phyloP scores from a whole-genome alignment of 2,888 invertebrate genomes.

The Melipona bicolor region DNA sequence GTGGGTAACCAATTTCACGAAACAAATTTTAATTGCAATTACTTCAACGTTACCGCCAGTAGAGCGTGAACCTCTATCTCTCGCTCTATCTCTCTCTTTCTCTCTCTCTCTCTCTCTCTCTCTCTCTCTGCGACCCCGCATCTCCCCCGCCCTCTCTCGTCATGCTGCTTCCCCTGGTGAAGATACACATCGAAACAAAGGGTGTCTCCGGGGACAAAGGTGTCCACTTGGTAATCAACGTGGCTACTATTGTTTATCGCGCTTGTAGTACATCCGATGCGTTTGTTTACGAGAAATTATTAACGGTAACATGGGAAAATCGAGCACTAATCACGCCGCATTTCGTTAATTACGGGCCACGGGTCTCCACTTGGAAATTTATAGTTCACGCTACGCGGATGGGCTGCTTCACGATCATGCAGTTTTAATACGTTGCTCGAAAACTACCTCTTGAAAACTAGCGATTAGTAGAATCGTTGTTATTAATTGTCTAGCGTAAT shows the following conservation, averaged over 20 bases:
- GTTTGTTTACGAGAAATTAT: constrained; percentile 22
- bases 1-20: constrained; percentile 68
- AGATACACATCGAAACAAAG: constrained; percentile 35
- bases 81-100: not conserved
- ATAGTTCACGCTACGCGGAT: not conserved
- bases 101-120: not conserved
- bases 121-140: not conserved
- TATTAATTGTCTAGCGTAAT: not conserved
- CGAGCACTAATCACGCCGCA: not conserved
- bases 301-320: not conserved
- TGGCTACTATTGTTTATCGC: constrained; percentile 36
- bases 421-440: not conserved
- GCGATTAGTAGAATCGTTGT: too few species aligned
- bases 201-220: constrained; percentile 23
- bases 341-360: constrained; percentile 8
- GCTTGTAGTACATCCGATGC: constrained; percentile 2
- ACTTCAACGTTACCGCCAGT: constrained; percentile 57
- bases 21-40: constrained; percentile 72
- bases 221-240: constrained; percentile 47
- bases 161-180: constrained; percentile 6
- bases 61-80: constrained; percentile 57
- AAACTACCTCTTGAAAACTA: not conserved
- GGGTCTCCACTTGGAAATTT: not conserved
- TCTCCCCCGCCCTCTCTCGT: constrained; percentile 9
- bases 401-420: not conserved